Evolutionary conservation across 2,888 invertebrate species (phyloP).

Genomic region (Cerastoderma edule): DNA sequence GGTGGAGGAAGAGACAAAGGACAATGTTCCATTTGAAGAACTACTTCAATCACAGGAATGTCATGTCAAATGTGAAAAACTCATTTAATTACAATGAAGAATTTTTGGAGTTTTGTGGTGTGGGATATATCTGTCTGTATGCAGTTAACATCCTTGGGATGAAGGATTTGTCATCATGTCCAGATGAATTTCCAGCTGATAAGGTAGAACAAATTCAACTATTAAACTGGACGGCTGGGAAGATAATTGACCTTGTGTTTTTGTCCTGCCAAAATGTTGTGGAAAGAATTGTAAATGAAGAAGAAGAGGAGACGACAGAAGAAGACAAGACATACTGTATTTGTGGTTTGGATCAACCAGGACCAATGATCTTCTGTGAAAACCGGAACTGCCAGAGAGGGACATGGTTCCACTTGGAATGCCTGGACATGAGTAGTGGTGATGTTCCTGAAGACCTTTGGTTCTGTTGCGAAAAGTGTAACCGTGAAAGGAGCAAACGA

Average conservation of each 20-base stretch:
- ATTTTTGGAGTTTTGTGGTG: constrained; percentile 39
- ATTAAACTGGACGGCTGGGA: constrained; percentile 14
- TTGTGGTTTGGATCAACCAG: constrained; percentile 29
- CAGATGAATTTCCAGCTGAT: constrained; percentile 17
- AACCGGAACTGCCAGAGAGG: constrained; percentile 38
- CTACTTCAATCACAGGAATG: constrained; percentile 46
- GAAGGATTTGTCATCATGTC: constrained; percentile 5
- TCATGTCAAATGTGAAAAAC: constrained; percentile 47
- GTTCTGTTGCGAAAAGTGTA: constrained; percentile 35
- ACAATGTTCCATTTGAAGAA: constrained; percentile 51
- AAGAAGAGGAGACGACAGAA: neutral
- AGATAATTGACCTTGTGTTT: constrained; percentile 42
- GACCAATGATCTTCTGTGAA: constrained; percentile 36
- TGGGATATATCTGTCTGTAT: constrained; percentile 36
- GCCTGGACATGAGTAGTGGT: constrained; percentile 31
- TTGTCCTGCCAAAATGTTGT: constrained; percentile 24
- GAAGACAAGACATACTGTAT: constrained; percentile 16
- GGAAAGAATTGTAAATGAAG: constrained; percentile 8
- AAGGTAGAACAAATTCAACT: constrained; percentile 12
- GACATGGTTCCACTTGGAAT: constrained; percentile 43
- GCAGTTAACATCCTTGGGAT: constrained; percentile 33
- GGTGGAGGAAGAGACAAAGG: constrained; percentile 38
- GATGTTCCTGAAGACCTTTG: constrained; percentile 41
- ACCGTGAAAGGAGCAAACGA: neutral
- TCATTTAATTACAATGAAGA: constrained; percentile 48